Percentiles rank a stretch among this genome's conserved stretches.
Conservation (phyloP, 1,140 invertebrate genomes). For the Zaprionus lachaisei region DNA sequence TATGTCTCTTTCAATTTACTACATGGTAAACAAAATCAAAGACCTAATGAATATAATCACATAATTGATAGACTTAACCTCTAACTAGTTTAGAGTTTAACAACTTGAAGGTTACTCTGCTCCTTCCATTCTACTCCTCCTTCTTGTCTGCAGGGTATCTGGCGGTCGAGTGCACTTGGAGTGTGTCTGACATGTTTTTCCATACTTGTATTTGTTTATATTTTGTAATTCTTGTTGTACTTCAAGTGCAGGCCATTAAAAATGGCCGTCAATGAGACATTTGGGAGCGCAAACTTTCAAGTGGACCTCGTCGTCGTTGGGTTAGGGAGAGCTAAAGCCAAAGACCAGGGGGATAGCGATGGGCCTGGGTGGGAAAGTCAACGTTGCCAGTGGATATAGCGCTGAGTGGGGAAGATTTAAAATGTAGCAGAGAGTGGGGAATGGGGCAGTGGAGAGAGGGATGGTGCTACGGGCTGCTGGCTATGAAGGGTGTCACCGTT, state of each 20-base stretch:
- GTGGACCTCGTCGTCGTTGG: conserved; percentile 14
- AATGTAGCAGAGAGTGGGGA: background rate
- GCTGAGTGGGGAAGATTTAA: background rate
- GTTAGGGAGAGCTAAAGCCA: background rate
- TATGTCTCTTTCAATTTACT: too few relatives aligned
- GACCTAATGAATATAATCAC: too few relatives aligned
- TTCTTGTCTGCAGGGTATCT: background rate
- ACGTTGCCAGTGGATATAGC: background rate
- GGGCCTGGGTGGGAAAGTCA: background rate
- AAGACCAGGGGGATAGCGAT: background rate
- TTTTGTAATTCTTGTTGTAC: conserved; percentile 46
- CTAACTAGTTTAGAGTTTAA: too few relatives aligned
- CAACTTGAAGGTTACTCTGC: too few relatives aligned
- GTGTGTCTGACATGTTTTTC: background rate
- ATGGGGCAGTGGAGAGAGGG: too few relatives aligned
- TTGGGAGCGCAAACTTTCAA: conserved; percentile 61
- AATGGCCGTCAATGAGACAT: conserved; percentile 75
- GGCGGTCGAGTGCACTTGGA: background rate
- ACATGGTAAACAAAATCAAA: too few relatives aligned
- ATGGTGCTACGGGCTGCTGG: background rate
- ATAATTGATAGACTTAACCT: too few relatives aligned
- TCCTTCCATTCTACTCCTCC: too few relatives aligned
- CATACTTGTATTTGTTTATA: conserved; percentile 47
- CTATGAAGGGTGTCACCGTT: conserved; percentile 50
- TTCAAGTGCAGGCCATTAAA: conserved; percentile 67